Conservation (phyloP, 2,797 vertebrate species). For the Ctenopoma multispine region DNA sequence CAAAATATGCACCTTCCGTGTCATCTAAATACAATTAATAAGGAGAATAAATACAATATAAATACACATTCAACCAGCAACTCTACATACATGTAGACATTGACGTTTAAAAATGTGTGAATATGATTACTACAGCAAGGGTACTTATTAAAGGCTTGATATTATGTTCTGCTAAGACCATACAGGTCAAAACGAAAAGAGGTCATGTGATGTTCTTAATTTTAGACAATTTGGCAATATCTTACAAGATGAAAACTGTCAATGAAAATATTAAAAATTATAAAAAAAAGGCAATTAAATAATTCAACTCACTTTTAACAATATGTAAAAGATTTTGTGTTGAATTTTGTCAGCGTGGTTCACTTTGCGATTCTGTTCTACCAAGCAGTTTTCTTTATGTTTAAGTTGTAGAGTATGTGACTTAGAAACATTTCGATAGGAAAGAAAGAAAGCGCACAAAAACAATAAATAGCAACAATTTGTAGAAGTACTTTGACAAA, state of each 20-base stretch:
- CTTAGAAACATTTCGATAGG: no score
- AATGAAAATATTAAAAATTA: no score
- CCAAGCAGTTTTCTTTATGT: constrained; percentile 39
- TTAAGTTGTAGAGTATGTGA: no score
- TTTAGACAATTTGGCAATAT: not conserved
- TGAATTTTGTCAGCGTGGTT: constrained; percentile 16
- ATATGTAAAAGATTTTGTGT: not conserved
- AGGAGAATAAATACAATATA: not conserved
- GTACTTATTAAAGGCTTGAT: not conserved
- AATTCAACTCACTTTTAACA: no score
- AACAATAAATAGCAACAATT: no score
- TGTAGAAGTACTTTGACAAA: no score
- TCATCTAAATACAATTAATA: not conserved
- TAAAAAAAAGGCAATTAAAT: no score
- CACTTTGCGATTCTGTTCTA: constrained; percentile 5
- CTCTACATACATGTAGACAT: no score
- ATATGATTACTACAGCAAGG: not conserved
- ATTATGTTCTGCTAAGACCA: not conserved
- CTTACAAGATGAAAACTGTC: not conserved
- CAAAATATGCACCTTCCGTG: not conserved
- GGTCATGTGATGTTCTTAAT: not conserved
- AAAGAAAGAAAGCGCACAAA: no score
- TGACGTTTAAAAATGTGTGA: no score
- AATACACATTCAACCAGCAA: not conserved
- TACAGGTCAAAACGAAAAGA: no score